Percentiles rank a stretch among this genome's conserved stretches.
phyloP scores from a whole-genome alignment of 2,888 invertebrate genomes.

The Andrena trimmerana region DNA sequence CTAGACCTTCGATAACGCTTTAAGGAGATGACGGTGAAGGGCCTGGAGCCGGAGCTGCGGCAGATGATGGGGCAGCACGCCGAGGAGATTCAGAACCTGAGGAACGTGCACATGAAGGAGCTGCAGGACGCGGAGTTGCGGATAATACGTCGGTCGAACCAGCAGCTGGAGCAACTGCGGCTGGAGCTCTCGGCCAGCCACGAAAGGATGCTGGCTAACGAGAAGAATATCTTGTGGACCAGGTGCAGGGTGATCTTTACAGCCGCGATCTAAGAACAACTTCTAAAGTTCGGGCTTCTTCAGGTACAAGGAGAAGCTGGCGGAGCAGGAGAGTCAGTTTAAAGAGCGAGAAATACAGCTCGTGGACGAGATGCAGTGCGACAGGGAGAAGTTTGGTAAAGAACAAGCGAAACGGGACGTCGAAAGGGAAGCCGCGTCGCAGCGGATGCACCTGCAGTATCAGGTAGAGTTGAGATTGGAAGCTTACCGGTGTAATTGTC shows the following conservation, averaged over 20 bases:
- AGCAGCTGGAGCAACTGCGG: conserved; percentile 87
- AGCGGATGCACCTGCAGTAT: conserved; percentile 69
- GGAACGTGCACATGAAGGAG: conserved; percentile 89
- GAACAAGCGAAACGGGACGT: conserved; percentile 73
- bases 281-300: not conserved
- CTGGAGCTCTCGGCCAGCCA: conserved; percentile 88
- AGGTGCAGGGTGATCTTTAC: conserved; percentile 81
- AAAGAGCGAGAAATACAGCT: conserved; percentile 74
- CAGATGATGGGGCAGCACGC: conserved; percentile 92
- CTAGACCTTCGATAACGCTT: not conserved
- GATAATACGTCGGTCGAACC: conserved; percentile 88
- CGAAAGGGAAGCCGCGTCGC: conserved; percentile 73
- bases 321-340: conserved; percentile 77
- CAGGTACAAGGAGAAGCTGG: conserved; percentile 79
- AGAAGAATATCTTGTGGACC: conserved; percentile 87
- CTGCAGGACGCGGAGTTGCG: conserved; percentile 88
- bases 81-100: conserved; percentile 89
- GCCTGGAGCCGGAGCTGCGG: conserved; percentile 93
- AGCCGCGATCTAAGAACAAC: not conserved
- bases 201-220: conserved; percentile 88
- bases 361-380: conserved; percentile 75
- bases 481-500: not conserved
- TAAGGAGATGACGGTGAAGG: conserved; percentile 93
- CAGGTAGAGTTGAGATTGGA: conserved; percentile 63
- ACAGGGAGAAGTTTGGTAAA: conserved; percentile 72